Evolutionary conservation across 1,140 invertebrate species (phyloP), one percentile per base, ranked within the genome.

Genomic region (Oscheius sp.): DNA sequence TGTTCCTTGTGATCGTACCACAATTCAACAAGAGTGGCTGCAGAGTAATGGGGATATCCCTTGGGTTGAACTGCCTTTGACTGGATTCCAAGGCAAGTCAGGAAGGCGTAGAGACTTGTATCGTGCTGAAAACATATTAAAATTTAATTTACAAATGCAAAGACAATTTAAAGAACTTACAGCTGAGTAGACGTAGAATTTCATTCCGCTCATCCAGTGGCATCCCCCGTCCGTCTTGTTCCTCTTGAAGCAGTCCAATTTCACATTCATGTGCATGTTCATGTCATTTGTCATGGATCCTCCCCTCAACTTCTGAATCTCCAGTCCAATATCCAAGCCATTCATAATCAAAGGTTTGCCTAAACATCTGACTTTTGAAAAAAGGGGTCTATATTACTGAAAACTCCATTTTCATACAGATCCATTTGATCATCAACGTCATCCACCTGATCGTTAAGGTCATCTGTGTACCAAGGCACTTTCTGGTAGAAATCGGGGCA

Each of bases 351-450:
- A n/a, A 32, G 61, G 31, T 10, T 63, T 34, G 31, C 35, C 61
- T 63, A n/a, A n/a, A n/a, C 23, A 32, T 1, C 23, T 46, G 1
- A 49, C n/a, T 18, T n/a, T 20, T 3, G 31, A 55, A 67, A 26
- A 23, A 35, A 13, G 7, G 49, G 38, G 42, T 49, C 64, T 7
- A 32, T 32, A 26, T 63, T 32, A 63, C 61, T 71, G 20, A 63
- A 71, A 38, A 75, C 45, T 75, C 73, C 73, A 58, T 75, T 75
- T 46, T 75, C 68, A 31, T 55, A 75, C 18, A 71, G 62, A 23
- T 75, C 28, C 31, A 75, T 52, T 35, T 58, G 55, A 36, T 75
- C 68, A 38, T 75, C 73, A 35, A 75, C 34, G 13, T n/a, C 52
- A 61, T 74, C 46, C 18, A 63, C 63, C 31, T 64, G 38, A n/a